Base-by-base conservation (phyloP, 2,797 vertebrate genomes). In the Manis javanica region DNA sequence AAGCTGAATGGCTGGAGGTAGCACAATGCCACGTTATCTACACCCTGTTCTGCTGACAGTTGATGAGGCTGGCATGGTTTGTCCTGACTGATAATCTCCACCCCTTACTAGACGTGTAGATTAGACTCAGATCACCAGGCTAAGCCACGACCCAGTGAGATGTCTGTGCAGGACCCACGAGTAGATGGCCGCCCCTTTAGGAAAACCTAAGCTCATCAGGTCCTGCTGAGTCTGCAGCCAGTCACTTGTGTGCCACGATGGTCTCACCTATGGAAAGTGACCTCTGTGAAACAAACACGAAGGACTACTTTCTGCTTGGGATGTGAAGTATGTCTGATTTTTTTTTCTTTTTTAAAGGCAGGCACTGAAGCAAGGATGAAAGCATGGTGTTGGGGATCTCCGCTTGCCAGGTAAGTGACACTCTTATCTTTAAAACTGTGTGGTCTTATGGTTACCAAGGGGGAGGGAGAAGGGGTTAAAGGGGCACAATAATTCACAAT, bases 281-380 rank as follows among this genome's bases (percentile, higher is more conserved):
- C 31, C 34, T 63, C 37, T 71, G 15, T 5, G 7, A 92, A 75
- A 93, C 53, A 59, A 75, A 87, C 51, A 12, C 15, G 49, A 61
- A 49, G 53, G 64, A 55, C 19, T 81, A 42, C 57, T 63, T 95
- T 84, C 68, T n/a, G n/a, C 37, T 77, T 91, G 78, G 66, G 42
- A 53, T 18, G 21, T 84, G 96, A 88, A 61, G 64, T 49, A 57
- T n/a, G 26, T 34, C 51, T 64, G 63, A n/a, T 59, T 51, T 46
- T 94, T 59, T 75, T 46, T 79, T 90, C 24, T 49, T 75, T 75
- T 31, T 37, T 23, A 92, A 84, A 29, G 15, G 37, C 9, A 71
- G 59, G 26, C 55, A 71, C 34, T 94, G 64, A 94, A 89, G n/a
- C 31, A 57, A 97, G 5, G n/a, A 69, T 64, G 49, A 87, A 85